A percentile compares a stretch with the other conserved stretches of the same genome.
These are phyloP conservation scores for Phortica okadai DNA, from an alignment of 2,888 invertebrate species.

Conservation along the genomic window DNA sequence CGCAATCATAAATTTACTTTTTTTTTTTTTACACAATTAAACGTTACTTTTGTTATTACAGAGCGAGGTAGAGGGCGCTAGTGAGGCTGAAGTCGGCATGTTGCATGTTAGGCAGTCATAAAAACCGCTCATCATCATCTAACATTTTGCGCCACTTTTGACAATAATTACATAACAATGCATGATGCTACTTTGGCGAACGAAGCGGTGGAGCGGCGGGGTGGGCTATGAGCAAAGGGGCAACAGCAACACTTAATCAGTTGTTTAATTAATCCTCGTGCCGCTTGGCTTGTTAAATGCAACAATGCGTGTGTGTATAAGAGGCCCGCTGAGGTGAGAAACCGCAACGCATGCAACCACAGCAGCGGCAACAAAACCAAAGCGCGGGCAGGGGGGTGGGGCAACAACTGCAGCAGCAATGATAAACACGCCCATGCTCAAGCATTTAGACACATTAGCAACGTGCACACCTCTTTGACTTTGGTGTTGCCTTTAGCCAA, in stretches of 20 bases:
- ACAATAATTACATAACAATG: neutral
- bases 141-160: neutral
- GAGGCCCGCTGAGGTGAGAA: neutral
- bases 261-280: neutral
- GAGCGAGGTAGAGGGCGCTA: neutral
- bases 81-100: neutral
- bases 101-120: constrained; percentile 7
- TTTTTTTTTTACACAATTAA: constrained; percentile 7
- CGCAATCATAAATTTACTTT: constrained; percentile 25
- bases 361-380: neutral
- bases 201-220: too few relatives aligned
- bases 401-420: neutral
- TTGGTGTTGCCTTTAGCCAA: neutral
- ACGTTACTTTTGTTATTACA: neutral
- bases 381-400: neutral
- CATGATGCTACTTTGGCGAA: neutral
- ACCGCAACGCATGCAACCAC: neutral
- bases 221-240: too few relatives aligned
- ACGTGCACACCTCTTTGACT: neutral
- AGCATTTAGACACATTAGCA: neutral
- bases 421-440: neutral
- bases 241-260: neutral
- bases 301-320: neutral
- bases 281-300: neutral
- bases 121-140: neutral